These are phyloP conservation scores for Hiodon tergisus DNA, from an alignment of 2,113 vertebrate species.

Conservation along the genomic window DNA sequence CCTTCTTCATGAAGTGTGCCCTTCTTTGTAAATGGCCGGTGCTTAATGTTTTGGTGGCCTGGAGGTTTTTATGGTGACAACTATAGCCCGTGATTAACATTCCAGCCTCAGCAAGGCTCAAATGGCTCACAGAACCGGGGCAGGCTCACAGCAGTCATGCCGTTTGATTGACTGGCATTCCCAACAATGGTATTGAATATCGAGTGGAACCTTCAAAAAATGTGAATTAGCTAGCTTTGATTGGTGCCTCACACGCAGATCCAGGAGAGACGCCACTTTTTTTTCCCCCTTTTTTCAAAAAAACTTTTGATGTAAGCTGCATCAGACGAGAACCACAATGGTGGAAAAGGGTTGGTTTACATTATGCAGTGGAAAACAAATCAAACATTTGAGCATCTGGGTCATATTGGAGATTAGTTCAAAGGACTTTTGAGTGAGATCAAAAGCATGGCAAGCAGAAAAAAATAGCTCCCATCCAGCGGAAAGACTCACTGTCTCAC, in stretches of 20 bases:
- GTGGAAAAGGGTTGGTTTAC: neutral
- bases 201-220: neutral
- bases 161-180: neutral
- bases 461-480: neutral
- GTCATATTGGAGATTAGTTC: neutral
- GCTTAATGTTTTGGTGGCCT: neutral
- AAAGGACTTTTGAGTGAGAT: neutral
- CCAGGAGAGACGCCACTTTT: neutral
- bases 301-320: neutral
- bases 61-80: neutral
- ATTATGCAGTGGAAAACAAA: neutral
- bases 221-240: neutral
- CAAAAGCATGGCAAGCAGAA: neutral
- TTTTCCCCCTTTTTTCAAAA: neutral
- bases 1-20: neutral
- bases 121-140: neutral
- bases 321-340: neutral
- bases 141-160: neutral
- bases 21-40: conserved; percentile 4
- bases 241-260: conserved; percentile 4
- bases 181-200: conserved; percentile 6
- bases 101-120: neutral
- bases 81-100: conserved; percentile 14
- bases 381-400: conserved; percentile 1
- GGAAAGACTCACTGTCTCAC: neutral